phyloP scores from a whole-genome alignment of 1,140 invertebrate genomes.

The Sycophila sp. region DNA sequence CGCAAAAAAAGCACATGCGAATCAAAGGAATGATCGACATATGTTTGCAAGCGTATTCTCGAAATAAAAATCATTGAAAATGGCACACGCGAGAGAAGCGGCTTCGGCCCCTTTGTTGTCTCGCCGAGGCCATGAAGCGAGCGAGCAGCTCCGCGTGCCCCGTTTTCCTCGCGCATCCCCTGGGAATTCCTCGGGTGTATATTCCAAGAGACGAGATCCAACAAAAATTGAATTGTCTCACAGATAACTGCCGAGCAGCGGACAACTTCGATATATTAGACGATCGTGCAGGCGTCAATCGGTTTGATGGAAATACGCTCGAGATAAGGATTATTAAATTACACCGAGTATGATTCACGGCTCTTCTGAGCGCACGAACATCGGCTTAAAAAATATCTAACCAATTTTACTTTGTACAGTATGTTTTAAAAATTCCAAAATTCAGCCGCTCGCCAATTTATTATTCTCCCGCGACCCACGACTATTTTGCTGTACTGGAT shows the following conservation, averaged over 20 bases:
- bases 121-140: neutral
- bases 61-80: too few relatives aligned
- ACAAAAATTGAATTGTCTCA: slow-evolving; percentile 24
- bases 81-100: too few relatives aligned
- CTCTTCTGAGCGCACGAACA: too few relatives aligned
- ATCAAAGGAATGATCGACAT: too few relatives aligned
- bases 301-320: neutral
- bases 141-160: neutral
- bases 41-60: too few relatives aligned
- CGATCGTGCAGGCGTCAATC: slow-evolving; percentile 5
- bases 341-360: neutral
- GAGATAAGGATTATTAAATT: slow-evolving; percentile 13
- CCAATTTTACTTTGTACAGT: too few relatives aligned
- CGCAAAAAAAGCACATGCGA: too few relatives aligned
- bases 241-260: neutral
- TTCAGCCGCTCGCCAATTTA: too few relatives aligned
- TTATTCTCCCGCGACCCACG: too few relatives aligned
- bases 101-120: slow-evolving; percentile 21
- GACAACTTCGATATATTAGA: neutral
- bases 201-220: neutral
- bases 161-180: neutral
- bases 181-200: slow-evolving; percentile 3
- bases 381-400: too few relatives aligned
- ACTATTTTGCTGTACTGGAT: too few relatives aligned
- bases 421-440: too few relatives aligned